Evolutionary conservation across 2,113 vertebrate species (phyloP), one percentile per base, ranked within the genome.

Genomic region (Brachirus orientalis): DNA sequence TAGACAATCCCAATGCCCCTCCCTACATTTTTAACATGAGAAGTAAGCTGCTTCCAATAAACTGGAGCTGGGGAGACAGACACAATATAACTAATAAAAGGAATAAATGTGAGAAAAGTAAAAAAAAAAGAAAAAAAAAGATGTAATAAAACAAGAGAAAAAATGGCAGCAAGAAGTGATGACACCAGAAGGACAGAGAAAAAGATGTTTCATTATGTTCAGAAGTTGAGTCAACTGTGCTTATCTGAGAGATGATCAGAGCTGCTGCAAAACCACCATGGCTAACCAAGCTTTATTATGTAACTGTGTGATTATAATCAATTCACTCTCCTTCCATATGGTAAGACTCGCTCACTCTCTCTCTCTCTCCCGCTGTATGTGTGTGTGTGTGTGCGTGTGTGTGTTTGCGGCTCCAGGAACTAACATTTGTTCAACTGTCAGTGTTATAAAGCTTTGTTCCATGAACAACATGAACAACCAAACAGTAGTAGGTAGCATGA

Each of bases 231-330:
- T 38, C 8, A 8, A 7, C 8, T 38, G 37, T 38, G 37, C 37
- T 38, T 10, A 8, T 38, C 2, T 38, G 37, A 10, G 37, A 28
- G 28, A 4, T 28, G 28, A 28, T 3, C 28, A 28, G 28, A 28
- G 28, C 6, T 3, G 28, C 28, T 28, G 3, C 28, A 28, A 28
- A 28, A 28, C 28, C 28, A 28, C 28, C 6, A 6, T 2, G 28
- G 28, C 28, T 28, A 3, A 28, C 28, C 28, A 28, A 28, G 6
- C 11, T 19, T 69, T 48, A 51, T 64, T 50, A 74, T 74, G 50
- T 69, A 57, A 71, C 71, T 63, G 54, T 82, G 75, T 71, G 65
- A 64, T 82, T 80, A 84, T 56, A 10, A 75, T 63, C 61, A 50
- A 53, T 59, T 64, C 4, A 37, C 13, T 55, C n/a, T 71, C 43